Conservation (phyloP, 2,888 invertebrate species). For the Fabriciana adippe region DNA sequence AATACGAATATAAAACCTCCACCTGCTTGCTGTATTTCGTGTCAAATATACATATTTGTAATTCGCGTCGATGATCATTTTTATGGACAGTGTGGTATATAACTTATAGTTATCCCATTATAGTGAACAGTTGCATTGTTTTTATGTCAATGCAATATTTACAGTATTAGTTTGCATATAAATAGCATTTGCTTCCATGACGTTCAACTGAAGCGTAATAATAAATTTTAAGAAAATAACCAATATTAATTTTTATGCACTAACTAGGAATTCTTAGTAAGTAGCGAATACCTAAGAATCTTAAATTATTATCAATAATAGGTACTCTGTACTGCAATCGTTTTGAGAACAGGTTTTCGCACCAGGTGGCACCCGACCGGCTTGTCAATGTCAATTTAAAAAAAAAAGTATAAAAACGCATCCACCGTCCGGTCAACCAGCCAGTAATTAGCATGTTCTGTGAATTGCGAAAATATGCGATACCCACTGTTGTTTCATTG, state of each 20-base stretch:
- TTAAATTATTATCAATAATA: constrained; percentile 9
- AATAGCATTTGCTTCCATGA: too few relatives aligned
- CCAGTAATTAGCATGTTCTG: constrained; percentile 35
- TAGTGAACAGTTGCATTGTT: too few relatives aligned
- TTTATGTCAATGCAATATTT: too few relatives aligned
- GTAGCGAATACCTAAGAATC: constrained; percentile 3
- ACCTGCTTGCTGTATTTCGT: too few relatives aligned
- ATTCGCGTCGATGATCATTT: too few relatives aligned
- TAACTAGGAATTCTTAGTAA: not conserved
- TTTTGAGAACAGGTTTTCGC: constrained; percentile 39
- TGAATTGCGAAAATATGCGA: constrained; percentile 20
- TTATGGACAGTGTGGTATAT: too few relatives aligned
- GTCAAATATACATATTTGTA: too few relatives aligned
- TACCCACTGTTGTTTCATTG: constrained; percentile 6
- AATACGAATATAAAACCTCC: too few relatives aligned
- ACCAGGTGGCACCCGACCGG: constrained; percentile 43
- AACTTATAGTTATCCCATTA: too few relatives aligned
- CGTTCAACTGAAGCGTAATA: too few relatives aligned
- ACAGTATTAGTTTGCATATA: too few relatives aligned
- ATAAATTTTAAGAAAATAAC: too few relatives aligned
- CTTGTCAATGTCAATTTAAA: constrained; percentile 40
- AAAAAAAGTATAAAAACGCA: constrained; percentile 26
- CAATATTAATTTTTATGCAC: not conserved
- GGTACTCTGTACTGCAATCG: constrained; percentile 27
- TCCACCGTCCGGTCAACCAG: constrained; percentile 23